Evolutionary conservation across 92 coral and sea anemone genomes (phyloP), one percentile per base, ranked within the genome.

Genomic region (Zoanthus sociatus): DNA sequence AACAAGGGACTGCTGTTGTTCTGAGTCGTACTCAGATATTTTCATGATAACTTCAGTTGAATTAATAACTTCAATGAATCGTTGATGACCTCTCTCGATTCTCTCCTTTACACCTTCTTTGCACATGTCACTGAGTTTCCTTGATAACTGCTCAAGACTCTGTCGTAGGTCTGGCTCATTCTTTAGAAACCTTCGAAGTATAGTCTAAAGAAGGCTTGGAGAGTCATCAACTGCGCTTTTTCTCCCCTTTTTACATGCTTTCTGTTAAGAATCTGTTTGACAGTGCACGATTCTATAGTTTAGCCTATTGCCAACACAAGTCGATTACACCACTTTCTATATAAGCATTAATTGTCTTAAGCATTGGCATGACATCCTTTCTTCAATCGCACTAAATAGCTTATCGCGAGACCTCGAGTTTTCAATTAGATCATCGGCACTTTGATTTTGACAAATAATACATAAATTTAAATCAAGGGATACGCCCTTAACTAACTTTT

Each of bases 181-280:
- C 89, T 60, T 53, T 32, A 88, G 63, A 75, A 92, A 89, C 20
- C 92, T 58, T 89, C 87, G 68, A 78, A 88, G 86, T 89, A 92
- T 18, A 92, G 83, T 44, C 11, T 64, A 85, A 92, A 13, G 26
- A 26, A 26, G 26, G 26, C 26, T n/a, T n/a, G n/a, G n/a, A n/a
- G n/a, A n/a, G n/a, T n/a, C n/a, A 91, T 53, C 55, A 88, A 2
- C 44, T 92, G 92, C 46, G 78, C 88, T 26, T 86, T 74, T 54
- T 83, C 86, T 54, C 78, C 92, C 78, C 94, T 84, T 68, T 85
- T 92, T 13, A 88, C 86, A 83, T 92, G 92, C 13, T 88, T 88
- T 30, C 94, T 84, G 26, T 26, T 0, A 26, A 26, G 26, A 26
- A 26, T 26, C 26, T 26, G 26, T 26, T 26, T 26, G 26, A 26